These are phyloP conservation scores for Drosophila barbarae DNA, from an alignment of 2,888 invertebrate genomes.

Conservation along the genomic window DNA sequence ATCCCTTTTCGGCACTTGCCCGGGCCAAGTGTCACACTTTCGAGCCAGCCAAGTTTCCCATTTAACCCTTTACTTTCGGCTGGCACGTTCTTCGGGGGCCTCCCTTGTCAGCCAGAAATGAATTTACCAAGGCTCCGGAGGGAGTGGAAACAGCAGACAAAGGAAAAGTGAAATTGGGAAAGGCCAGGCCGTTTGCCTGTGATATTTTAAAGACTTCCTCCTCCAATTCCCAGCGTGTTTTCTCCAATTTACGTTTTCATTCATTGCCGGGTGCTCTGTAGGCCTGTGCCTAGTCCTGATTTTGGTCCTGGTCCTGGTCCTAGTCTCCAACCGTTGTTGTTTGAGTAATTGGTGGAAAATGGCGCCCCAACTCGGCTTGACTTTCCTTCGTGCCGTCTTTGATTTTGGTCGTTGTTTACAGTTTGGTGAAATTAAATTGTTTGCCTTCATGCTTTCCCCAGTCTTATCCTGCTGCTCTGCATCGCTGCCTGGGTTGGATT, in stretches of 20 bases:
- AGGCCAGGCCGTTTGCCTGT: slow-evolving; percentile 14
- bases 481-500: slow-evolving; percentile 27
- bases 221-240: slow-evolving; percentile 17
- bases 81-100: slow-evolving; percentile 27
- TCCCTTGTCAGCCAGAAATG: slow-evolving; percentile 36
- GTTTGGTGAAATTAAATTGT: slow-evolving; percentile 55
- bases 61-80: slow-evolving; percentile 45
- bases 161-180: slow-evolving; percentile 14
- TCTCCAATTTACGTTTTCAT: slow-evolving; percentile 54
- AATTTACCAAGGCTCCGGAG: slow-evolving; percentile 39
- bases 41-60: slow-evolving; percentile 15
- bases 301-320: slow-evolving; percentile 7
- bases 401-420: slow-evolving; percentile 42
- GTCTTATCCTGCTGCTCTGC: slow-evolving; percentile 14
- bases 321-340: slow-evolving; percentile 44
- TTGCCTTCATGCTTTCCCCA: slow-evolving; percentile 17
- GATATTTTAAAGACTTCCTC: slow-evolving; percentile 56
- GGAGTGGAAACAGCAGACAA: slow-evolving; percentile 35
- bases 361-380: slow-evolving; percentile 42
- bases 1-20: slow-evolving; percentile 22
- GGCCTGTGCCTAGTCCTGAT: slow-evolving; percentile 19
- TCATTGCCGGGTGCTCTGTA: slow-evolving; percentile 33
- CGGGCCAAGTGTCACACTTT: slow-evolving; percentile 34
- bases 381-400: slow-evolving; percentile 39
- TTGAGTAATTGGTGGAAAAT: slow-evolving; percentile 65